These are phyloP conservation scores for Upupa epops DNA, from an alignment of 2,113 vertebrate genomes.

Conservation along the genomic window DNA sequence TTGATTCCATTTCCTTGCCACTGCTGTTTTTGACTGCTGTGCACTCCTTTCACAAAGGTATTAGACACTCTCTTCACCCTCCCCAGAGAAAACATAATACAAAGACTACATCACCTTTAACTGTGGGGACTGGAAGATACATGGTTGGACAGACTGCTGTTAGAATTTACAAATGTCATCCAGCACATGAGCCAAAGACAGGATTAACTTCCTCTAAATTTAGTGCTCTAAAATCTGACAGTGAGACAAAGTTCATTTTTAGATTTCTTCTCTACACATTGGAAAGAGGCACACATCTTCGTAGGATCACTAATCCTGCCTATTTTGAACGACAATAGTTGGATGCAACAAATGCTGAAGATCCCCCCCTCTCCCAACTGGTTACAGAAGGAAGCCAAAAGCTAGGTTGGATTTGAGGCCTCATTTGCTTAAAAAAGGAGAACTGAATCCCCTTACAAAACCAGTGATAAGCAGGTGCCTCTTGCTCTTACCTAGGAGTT, in stretches of 20 bases:
- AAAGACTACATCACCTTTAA: not conserved
- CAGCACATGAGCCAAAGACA: not conserved
- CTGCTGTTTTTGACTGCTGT: not conserved
- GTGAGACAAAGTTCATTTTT: not conserved
- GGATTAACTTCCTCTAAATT: not conserved
- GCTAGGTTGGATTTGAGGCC: not conserved
- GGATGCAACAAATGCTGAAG: not conserved
- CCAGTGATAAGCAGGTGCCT: not conserved
- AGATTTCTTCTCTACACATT: not conserved
- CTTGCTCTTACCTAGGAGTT: not conserved
- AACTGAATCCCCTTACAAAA: not conserved
- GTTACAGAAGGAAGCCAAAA: not conserved
- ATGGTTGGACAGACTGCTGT: not conserved
- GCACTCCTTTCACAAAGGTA: not conserved
- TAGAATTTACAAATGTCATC: not conserved
- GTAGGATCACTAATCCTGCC: not conserved
- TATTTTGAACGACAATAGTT: not conserved
- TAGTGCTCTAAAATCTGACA: not conserved
- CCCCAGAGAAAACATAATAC: not conserved
- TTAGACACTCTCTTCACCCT: not conserved
- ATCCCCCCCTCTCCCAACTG: not conserved
- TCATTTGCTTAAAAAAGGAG: not conserved
- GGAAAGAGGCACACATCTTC: not conserved
- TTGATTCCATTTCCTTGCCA: not conserved
- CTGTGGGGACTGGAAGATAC: not conserved